phyloP scores from a whole-genome alignment of 1,140 invertebrate genomes.

The Drosophila teissieri region DNA sequence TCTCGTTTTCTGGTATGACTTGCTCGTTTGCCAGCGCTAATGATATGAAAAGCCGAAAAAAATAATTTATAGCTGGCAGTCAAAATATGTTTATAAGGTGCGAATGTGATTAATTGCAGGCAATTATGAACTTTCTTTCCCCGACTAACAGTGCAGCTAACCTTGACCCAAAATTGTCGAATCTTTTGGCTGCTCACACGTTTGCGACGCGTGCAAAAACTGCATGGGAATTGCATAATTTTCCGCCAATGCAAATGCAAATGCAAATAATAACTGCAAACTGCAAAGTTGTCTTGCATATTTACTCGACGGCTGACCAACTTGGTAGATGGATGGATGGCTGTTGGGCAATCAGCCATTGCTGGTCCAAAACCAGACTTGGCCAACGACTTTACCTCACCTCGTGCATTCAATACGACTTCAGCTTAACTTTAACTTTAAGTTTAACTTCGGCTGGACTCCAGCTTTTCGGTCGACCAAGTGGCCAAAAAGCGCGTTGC shows the following conservation, averaged over 20 bases:
- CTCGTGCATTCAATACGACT: constrained; percentile 5
- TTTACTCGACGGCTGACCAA: constrained; percentile 47
- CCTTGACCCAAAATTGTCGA: constrained; percentile 69
- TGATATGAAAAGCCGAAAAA: constrained; percentile 39
- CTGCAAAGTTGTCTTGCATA: constrained; percentile 28
- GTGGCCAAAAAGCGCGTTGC: constrained; percentile 60
- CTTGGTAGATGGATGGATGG: constrained; percentile 23
- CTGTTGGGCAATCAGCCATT: constrained; percentile 40
- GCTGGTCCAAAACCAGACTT: constrained; percentile 32
- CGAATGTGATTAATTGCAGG: constrained; percentile 58
- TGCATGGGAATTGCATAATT: constrained; percentile 64
- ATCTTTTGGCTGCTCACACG: constrained; percentile 9
- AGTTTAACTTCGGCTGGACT: constrained; percentile 4
- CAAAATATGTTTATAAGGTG: constrained; percentile 50
- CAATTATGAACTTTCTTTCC: constrained; percentile 67
- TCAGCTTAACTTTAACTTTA: constrained; percentile 4
- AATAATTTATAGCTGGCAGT: constrained; percentile 21
- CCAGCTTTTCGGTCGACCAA: constrained; percentile 42
- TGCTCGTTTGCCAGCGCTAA: constrained; percentile 37
- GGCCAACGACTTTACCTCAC: constrained; percentile 32
- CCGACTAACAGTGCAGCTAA: constrained; percentile 57
- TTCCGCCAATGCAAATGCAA: constrained; percentile 49
- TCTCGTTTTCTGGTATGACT: constrained; percentile 53
- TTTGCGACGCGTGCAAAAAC: constrained; percentile 26
- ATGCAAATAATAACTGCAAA: constrained; percentile 46